A percentile compares a stretch with the other conserved stretches of the same genome.
phyloP scores from a whole-genome alignment of 2,113 vertebrate species.

The Eonycteris spelaea region DNA sequence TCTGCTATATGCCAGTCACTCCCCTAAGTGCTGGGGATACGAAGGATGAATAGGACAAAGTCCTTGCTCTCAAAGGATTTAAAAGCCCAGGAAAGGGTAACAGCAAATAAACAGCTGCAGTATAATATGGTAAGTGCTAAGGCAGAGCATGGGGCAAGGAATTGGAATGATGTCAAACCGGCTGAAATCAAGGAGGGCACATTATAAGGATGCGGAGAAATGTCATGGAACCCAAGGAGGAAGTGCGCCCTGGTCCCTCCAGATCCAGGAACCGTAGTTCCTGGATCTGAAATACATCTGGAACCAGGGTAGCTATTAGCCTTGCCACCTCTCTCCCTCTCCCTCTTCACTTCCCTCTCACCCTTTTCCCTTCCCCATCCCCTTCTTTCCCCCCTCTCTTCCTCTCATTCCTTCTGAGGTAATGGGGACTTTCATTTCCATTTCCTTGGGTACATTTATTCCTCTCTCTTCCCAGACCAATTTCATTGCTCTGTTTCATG shows the following conservation, averaged over 20 bases:
- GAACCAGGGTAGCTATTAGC: neutral
- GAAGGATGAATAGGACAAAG: neutral
- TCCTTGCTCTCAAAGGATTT: neutral
- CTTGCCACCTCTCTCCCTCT: neutral
- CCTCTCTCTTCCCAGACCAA: neutral
- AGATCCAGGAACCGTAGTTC: neutral
- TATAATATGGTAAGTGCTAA: neutral
- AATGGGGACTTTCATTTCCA: neutral
- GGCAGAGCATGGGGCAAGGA: neutral
- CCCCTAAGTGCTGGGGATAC: neutral
- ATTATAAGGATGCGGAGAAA: neutral
- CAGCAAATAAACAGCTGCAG: neutral
- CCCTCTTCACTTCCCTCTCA: no score
- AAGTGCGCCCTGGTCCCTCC: neutral
- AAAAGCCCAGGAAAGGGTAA: neutral
- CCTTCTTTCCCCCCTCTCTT: rapidly evolving
- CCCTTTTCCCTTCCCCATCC: rapidly evolving
- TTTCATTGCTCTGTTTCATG: neutral
- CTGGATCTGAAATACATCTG: neutral
- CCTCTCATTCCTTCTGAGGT: neutral
- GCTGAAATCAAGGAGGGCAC: neutral
- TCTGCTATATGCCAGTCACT: neutral
- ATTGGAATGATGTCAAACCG: neutral
- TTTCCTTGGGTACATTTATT: neutral
- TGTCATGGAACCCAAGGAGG: neutral